Conservation (phyloP, 2,113 vertebrate species). For the Eulemur macaco region DNA sequence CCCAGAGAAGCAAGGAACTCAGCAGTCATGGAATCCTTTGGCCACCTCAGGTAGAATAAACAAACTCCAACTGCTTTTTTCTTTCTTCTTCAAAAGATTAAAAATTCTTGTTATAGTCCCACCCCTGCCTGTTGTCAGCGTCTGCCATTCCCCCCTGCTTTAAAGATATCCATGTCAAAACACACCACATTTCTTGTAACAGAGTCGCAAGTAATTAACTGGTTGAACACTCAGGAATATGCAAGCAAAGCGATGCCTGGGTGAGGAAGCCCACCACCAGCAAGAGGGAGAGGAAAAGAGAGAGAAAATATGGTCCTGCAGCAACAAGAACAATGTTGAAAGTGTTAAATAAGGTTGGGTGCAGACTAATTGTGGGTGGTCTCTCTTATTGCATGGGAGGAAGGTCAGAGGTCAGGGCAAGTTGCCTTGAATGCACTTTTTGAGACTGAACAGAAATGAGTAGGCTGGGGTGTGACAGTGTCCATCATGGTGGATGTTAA, state of each 20-base stretch:
- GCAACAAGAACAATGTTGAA: not conserved
- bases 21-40: rapidly evolving
- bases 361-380: not conserved
- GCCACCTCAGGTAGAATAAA: not conserved
- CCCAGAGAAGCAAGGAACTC: not conserved
- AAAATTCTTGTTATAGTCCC: not conserved
- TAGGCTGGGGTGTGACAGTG: rapidly evolving
- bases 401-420: rapidly evolving
- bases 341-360: not conserved
- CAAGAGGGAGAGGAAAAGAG: not conserved
- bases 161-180: not conserved
- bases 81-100: not conserved
- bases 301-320: rapidly evolving
- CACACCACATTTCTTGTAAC: not conserved
- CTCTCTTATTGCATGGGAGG: not conserved
- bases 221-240: not conserved
- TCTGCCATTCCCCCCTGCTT: not conserved
- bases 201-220: not conserved
- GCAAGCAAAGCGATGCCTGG: not conserved
- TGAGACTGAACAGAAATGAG: not conserved
- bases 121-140: rapidly evolving
- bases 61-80: not conserved
- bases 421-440: not conserved
- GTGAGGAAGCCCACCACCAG: rapidly evolving
- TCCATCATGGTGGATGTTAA: not conserved